phyloP scores from a whole-genome alignment of 2,888 invertebrate genomes.

The Anoncus sp. region DNA sequence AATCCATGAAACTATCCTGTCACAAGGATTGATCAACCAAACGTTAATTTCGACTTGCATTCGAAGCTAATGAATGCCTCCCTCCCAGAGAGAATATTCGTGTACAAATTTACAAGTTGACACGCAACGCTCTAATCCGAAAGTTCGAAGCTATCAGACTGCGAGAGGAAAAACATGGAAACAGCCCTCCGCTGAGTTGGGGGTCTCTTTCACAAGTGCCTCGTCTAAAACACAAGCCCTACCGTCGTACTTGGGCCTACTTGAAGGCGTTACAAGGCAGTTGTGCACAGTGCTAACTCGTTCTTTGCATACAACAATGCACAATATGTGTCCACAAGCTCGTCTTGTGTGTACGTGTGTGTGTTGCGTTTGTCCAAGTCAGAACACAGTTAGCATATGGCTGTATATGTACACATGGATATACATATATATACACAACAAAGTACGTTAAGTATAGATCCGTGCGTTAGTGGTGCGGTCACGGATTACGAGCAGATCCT shows the following conservation, averaged over 20 bases:
- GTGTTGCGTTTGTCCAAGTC: slow-evolving; percentile 46
- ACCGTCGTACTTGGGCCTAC: slow-evolving; percentile 23
- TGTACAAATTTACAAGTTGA: slow-evolving; percentile 23
- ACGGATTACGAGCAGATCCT: slow-evolving; percentile 64
- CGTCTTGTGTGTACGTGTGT: slow-evolving; percentile 3
- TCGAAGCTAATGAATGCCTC: slow-evolving; percentile 4
- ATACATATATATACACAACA: slow-evolving; percentile 11
- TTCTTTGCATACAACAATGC: slow-evolving; percentile 45
- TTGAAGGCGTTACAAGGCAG: slow-evolving; percentile 38
- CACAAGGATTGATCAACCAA: not conserved
- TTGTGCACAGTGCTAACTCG: slow-evolving; percentile 42
- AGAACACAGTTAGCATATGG: slow-evolving; percentile 17
- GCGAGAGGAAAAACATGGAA: slow-evolving; percentile 25
- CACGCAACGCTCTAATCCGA: slow-evolving; percentile 19
- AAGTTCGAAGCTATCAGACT: slow-evolving; percentile 25
- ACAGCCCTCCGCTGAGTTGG: slow-evolving; percentile 8
- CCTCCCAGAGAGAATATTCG: not conserved
- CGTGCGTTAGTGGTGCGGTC: slow-evolving; percentile 58
- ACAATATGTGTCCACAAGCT: slow-evolving; percentile 36
- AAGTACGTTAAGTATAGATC: slow-evolving; percentile 48
- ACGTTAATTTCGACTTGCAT: slow-evolving; percentile 6
- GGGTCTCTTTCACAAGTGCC: slow-evolving; percentile 10
- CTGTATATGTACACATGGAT: not conserved
- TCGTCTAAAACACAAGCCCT: slow-evolving; percentile 9
- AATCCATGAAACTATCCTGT: not conserved